Evolutionary conservation across 2,113 vertebrate genomes (phyloP).

Genomic region (Uria lomvia): DNA sequence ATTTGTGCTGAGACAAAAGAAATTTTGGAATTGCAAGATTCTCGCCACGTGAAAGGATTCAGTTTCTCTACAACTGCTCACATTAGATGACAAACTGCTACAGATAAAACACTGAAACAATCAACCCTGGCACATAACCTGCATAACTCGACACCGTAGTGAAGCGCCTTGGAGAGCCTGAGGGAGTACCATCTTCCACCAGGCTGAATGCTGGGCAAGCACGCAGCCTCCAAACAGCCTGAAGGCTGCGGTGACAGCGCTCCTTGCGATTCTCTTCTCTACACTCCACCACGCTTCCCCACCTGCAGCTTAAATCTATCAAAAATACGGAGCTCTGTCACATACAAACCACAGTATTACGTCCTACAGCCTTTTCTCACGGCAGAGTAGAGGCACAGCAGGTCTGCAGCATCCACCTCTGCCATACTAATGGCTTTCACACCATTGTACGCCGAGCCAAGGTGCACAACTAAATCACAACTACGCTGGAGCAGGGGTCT

Average conservation of each 20-base stretch:
- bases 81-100: neutral
- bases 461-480: neutral
- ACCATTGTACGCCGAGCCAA: neutral
- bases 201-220: neutral
- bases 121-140: neutral
- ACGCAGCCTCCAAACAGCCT: neutral
- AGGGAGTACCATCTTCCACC: neutral
- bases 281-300: neutral
- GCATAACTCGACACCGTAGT: neutral
- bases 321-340: neutral
- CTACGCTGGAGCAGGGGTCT: neutral
- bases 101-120: neutral
- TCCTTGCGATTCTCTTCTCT: neutral
- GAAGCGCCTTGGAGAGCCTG: neutral
- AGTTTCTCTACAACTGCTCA: neutral
- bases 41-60: neutral
- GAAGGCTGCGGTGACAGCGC: fast-evolving
- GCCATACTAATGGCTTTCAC: neutral
- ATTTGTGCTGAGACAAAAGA: neutral
- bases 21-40: neutral
- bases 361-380: neutral
- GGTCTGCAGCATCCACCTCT: neutral
- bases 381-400: neutral
- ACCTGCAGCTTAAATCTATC: neutral
- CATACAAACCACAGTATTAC: neutral